Evolutionary conservation across 2,113 vertebrate species (phyloP).

Genomic region (Caloenas nicobarica): DNA sequence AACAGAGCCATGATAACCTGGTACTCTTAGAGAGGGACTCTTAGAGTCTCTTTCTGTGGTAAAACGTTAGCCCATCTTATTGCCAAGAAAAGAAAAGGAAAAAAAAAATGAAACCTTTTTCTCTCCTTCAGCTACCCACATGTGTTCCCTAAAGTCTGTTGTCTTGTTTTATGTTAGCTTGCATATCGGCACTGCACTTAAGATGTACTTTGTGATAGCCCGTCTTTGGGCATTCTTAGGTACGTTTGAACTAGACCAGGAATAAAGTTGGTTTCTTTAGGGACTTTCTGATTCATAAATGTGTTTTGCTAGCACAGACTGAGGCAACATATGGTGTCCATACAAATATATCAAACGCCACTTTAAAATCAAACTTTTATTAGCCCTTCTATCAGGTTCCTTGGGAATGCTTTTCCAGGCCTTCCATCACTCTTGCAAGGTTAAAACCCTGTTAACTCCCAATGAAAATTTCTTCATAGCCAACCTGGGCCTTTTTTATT

Average conservation of each 20-base stretch:
- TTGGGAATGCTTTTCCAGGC: neutral
- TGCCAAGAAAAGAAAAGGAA: neutral
- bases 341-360: neutral
- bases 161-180: neutral
- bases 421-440: neutral
- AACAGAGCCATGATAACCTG: conserved; percentile 29
- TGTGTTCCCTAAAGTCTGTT: neutral
- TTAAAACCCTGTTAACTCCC: neutral
- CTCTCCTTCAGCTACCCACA: neutral
- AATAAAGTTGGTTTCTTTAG: neutral
- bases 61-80: neutral
- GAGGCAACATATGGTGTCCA: neutral
- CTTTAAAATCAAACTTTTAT: neutral
- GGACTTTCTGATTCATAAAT: neutral
- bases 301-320: neutral
- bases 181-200: neutral
- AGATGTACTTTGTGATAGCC: neutral
- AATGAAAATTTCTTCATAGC: neutral
- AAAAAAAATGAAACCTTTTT: neutral
- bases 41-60: neutral
- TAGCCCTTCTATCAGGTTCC: neutral
- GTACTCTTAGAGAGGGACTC: neutral
- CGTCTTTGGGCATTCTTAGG: neutral
- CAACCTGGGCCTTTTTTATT: neutral
- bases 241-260: neutral